Evolutionary conservation across 2,888 invertebrate species (phyloP).

Genomic region (Lordiphosa andalusiaca): DNA sequence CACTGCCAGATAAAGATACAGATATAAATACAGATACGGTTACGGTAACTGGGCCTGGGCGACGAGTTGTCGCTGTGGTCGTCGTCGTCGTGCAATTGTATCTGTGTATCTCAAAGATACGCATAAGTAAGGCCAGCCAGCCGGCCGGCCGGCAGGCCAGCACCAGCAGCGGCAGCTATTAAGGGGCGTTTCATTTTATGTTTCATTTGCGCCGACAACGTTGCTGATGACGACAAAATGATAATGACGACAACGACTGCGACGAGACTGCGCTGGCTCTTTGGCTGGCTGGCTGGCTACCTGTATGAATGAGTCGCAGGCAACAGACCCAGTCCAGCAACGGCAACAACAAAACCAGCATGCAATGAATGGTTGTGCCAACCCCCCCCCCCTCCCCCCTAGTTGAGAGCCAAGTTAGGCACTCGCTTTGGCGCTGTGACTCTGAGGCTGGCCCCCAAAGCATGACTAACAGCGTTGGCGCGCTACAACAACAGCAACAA

Average conservation of each 20-base stretch:
- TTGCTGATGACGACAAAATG: slow-evolving; percentile 73
- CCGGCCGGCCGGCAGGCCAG: slow-evolving; percentile 3
- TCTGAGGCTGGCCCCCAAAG: slow-evolving; percentile 47
- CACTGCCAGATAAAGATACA: slow-evolving; percentile 43
- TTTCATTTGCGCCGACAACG: slow-evolving; percentile 72
- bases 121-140: slow-evolving; percentile 53
- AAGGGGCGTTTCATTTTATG: slow-evolving; percentile 76
- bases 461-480: slow-evolving; percentile 72
- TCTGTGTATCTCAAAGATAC: slow-evolving; percentile 61
- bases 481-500: slow-evolving; percentile 52
- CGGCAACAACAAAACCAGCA: slow-evolving; percentile 16
- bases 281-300: slow-evolving; percentile 46
- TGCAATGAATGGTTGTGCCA: slow-evolving; percentile 60
- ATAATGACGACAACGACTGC: slow-evolving; percentile 59
- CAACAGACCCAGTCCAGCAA: slow-evolving; percentile 20
- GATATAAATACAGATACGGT: slow-evolving; percentile 58
- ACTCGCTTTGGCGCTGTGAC: background rate
- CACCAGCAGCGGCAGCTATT: slow-evolving; percentile 56
- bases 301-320: slow-evolving; percentile 66
- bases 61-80: slow-evolving; percentile 27
- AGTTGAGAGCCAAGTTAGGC: slow-evolving; percentile 66
- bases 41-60: slow-evolving; percentile 47
- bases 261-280: slow-evolving; percentile 18
- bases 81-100: slow-evolving; percentile 24
- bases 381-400: slow-evolving; percentile 20